Percentiles rank a stretch among this genome's conserved stretches.
phyloP scores from a whole-genome alignment of 2,797 vertebrate genomes.

The Sebastes itinus region DNA sequence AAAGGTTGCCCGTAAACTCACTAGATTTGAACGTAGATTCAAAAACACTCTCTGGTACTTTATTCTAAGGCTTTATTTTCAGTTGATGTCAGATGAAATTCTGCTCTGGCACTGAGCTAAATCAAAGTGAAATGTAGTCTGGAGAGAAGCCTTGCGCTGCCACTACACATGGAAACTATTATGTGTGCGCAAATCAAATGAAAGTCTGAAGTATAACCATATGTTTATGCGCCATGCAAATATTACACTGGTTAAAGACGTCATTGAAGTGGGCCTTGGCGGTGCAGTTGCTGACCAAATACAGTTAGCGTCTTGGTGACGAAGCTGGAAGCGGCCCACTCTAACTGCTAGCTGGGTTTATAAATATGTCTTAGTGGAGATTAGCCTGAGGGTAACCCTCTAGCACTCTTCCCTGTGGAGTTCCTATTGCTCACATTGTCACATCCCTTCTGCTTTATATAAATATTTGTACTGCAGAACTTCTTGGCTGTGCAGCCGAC shows the following conservation, averaged over 20 bases:
- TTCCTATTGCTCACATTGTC: constrained; percentile 59
- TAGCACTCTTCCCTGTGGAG: constrained; percentile 38
- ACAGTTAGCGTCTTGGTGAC: constrained; percentile 42
- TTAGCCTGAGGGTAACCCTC: constrained; percentile 62
- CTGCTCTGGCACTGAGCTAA: constrained; percentile 26
- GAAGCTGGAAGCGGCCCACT: constrained; percentile 52
- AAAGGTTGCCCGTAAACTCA: neutral
- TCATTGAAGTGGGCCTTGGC: constrained; percentile 11
- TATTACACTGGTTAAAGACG: constrained; percentile 28
- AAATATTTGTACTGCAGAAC: constrained; percentile 70
- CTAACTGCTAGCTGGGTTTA: constrained; percentile 59
- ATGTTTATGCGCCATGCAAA: constrained; percentile 49
- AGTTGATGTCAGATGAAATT: constrained; percentile 38
- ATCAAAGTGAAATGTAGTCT: constrained; percentile 41
- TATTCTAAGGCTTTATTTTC: constrained; percentile 11
- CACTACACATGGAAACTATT: constrained; percentile 55
- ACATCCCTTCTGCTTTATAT: constrained; percentile 58
- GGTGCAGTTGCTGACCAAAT: constrained; percentile 46
- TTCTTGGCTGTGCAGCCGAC: constrained; percentile 38
- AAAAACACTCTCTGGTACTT: constrained; percentile 20
- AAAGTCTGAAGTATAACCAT: constrained; percentile 51
- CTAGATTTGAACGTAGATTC: neutral
- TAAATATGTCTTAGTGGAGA: constrained; percentile 70
- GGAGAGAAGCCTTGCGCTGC: constrained; percentile 16
- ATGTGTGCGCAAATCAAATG: constrained; percentile 38